Evolutionary conservation across 2,888 invertebrate genomes (phyloP).

Genomic region (Leptopilina myrica): DNA sequence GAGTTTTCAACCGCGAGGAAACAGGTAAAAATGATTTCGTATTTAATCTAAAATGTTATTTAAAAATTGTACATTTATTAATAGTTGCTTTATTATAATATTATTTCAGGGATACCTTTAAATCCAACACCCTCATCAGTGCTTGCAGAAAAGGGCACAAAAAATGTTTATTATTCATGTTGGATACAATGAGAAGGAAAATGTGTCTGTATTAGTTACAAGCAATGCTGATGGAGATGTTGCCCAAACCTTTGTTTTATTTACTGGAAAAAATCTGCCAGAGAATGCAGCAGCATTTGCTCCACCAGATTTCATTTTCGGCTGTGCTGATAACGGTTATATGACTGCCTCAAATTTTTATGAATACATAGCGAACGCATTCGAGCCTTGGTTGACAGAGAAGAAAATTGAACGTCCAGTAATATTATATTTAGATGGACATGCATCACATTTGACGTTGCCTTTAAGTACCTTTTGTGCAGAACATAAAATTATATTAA

Average conservation of each 20-base stretch:
- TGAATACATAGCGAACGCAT: background rate
- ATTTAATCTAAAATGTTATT: background rate
- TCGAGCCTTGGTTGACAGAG: background rate
- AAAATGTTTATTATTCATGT: conserved; percentile 59
- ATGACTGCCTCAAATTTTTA: no score
- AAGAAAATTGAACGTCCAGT: background rate
- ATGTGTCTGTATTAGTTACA: conserved; percentile 40
- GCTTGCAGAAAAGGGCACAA: conserved; percentile 56
- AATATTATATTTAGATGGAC: background rate
- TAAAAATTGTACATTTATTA: conserved; percentile 50
- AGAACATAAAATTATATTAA: background rate
- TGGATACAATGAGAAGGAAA: conserved; percentile 50
- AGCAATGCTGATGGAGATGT: background rate
- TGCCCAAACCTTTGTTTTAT: background rate
- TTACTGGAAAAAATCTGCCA: background rate
- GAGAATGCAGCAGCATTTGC: no score
- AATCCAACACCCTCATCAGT: no score
- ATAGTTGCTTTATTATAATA: conserved; percentile 53
- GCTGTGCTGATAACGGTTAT: no score
- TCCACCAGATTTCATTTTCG: no score
- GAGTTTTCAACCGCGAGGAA: conserved; percentile 64
- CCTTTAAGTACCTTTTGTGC: background rate
- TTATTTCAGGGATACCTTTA: no score
- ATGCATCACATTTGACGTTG: background rate
- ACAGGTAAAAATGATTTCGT: conserved; percentile 51